Evolutionary conservation across 1,140 invertebrate genomes (phyloP).

Genomic region (Bombus confusus): DNA sequence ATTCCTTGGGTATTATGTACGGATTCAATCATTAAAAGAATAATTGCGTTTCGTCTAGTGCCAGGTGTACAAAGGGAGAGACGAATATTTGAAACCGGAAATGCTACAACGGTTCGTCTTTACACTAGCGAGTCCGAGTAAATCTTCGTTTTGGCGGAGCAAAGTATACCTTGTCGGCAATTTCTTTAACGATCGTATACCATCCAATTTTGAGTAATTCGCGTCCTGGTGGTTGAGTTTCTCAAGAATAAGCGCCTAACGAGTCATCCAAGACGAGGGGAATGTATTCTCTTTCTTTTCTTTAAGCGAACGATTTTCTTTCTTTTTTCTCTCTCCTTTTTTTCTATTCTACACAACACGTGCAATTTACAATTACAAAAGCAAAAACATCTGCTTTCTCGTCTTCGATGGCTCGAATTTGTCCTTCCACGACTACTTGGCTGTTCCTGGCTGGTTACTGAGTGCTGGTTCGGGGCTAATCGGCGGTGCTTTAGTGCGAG

Average conservation of each 20-base stretch:
- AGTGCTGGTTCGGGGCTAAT: background rate
- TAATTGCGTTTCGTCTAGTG: background rate
- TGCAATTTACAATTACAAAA: too few species aligned
- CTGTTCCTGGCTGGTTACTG: conserved; percentile 16
- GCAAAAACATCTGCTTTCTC: background rate
- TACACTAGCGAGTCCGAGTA: too few species aligned
- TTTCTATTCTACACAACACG: too few species aligned
- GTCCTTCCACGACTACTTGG: background rate
- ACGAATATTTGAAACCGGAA: background rate
- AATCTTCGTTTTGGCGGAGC: background rate
- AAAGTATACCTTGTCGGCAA: background rate
- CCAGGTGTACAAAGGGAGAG: background rate
- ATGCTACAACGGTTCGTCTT: background rate
- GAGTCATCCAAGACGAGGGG: background rate
- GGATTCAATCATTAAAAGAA: background rate
- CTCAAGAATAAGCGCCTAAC: background rate
- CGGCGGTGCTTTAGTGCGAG: background rate
- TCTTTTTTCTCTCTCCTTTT: too few species aligned
- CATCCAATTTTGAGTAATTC: background rate
- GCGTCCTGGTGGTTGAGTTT: conserved; percentile 17
- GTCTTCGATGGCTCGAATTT: background rate
- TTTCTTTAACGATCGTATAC: conserved; percentile 15
- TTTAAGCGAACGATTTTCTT: too few species aligned
- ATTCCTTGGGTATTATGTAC: background rate
- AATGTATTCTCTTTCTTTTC: too few species aligned